Base-by-base conservation (phyloP, 1,140 invertebrate genomes). In the Polypedilum vanderplanki region DNA sequence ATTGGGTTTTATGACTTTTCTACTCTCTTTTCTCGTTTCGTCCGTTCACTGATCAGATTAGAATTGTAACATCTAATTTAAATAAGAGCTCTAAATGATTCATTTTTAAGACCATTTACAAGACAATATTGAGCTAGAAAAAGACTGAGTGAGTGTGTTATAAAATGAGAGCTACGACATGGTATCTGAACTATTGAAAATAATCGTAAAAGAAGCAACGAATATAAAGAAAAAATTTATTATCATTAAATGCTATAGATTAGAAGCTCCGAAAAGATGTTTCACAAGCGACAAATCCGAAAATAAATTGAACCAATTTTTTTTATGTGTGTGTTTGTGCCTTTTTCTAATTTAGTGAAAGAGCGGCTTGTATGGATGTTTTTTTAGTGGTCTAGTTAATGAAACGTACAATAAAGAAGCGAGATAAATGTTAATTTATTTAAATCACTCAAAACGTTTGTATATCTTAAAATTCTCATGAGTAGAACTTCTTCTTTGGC, bases 401-500 rank as follows among this genome's bases (percentile, higher is more conserved):
- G 65, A 70, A 70, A 17, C 65, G 20, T 18, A 70, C 65, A 70
- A 70, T 70, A 20, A 70, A 70, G 65, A 70, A 70, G 65, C 65
- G 65, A n/a, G 65, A 70, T 70, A 70, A 70, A 70, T 70, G 65
- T 18, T 70, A 70, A 70, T 70, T 70, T 70, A 70, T 70, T 20
- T 12, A 70, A 70, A 70, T 70, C 12, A 57, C 12, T 57, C 46
- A 57, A 46, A 57, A 12, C 46, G 3, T 57, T 33, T 1, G 24
- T 33, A 3, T 33, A 33, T 1, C 5, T 33, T 33, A 33, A 5
- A 57, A 4, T 57, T 57, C 15, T 57, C n/a, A 57, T 57, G 46
- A 15, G 3, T 12, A 57, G 46, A 57, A 57, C 4, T 15, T 12
- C 15, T 57, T 57, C 15, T 57, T 57, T 9, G 1, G 4, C 3